These are phyloP conservation scores for Neodiprion fabricii DNA, from an alignment of 1,140 invertebrate genomes.

Conservation along the genomic window DNA sequence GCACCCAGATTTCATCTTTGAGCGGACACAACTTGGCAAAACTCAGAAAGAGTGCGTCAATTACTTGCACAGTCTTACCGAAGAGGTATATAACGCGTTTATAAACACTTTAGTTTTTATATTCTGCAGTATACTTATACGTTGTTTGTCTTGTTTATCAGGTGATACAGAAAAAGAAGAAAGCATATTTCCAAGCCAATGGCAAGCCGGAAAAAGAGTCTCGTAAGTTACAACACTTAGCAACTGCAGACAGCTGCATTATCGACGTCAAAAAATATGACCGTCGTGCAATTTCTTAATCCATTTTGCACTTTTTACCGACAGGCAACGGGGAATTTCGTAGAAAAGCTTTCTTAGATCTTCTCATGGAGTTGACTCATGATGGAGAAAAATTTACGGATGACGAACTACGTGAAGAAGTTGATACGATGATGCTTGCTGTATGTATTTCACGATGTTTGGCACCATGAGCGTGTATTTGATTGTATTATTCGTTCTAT, in stretches of 20 bases:
- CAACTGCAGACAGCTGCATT: no score
- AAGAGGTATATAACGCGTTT: constrained; percentile 52
- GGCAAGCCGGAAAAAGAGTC: neutral
- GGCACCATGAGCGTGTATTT: neutral
- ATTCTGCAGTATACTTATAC: constrained; percentile 7
- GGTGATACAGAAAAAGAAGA: constrained; percentile 59
- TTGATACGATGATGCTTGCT: constrained; percentile 78
- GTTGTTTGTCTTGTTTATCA: constrained; percentile 24
- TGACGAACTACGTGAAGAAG: constrained; percentile 73
- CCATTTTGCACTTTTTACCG: no score
- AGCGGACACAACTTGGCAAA: constrained; percentile 53
- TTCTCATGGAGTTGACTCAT: constrained; percentile 61
- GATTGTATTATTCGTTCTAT: neutral
- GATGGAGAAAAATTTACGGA: constrained; percentile 53
- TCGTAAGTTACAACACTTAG: no score
- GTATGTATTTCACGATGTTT: constrained; percentile 36
- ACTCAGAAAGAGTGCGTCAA: constrained; percentile 60
- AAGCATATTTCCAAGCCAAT: constrained; percentile 43
- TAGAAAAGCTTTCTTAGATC: constrained; percentile 69
- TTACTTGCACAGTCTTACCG: constrained; percentile 67
- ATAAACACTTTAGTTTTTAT: constrained; percentile 1
- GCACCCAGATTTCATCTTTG: constrained; percentile 64
- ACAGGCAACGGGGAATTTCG: neutral
- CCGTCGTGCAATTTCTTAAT: no score
- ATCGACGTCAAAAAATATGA: no score